A percentile compares a stretch with the other conserved stretches of the same genome.
phyloP scores from a whole-genome alignment of 2,888 invertebrate species.

The Achlya flavicornis region DNA sequence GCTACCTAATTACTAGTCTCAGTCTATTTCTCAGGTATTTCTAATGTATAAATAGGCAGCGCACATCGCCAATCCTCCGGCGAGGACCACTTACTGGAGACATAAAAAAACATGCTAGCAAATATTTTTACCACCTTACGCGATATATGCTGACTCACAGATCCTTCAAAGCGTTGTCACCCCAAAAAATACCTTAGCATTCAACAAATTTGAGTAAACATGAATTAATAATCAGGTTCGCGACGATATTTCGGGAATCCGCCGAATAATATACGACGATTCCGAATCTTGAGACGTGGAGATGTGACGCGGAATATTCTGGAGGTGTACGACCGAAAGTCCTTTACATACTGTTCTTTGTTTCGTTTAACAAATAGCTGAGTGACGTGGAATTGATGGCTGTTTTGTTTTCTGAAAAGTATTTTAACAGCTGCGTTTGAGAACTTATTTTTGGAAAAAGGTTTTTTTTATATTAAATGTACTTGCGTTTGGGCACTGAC shows the following conservation, averaged over 20 bases:
- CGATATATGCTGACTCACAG: too few relatives aligned
- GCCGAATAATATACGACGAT: background rate
- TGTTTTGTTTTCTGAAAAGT: background rate
- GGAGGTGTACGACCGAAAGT: background rate
- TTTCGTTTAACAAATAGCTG: background rate
- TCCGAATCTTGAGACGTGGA: background rate
- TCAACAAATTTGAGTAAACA: conserved; percentile 34
- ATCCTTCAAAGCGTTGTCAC: background rate
- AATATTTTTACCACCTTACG: too few relatives aligned
- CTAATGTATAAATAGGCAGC: too few relatives aligned
- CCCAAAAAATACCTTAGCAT: conserved; percentile 13
- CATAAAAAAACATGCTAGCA: too few relatives aligned
- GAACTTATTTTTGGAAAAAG: background rate
- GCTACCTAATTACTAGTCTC: too few relatives aligned
- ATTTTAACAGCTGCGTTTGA: conserved; percentile 1
- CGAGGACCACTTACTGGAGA: too few relatives aligned
- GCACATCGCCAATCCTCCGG: too few relatives aligned
- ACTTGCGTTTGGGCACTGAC: too few relatives aligned
- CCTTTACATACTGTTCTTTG: background rate
- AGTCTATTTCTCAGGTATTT: too few relatives aligned
- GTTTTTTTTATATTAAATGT: background rate
- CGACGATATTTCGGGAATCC: background rate
- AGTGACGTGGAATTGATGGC: background rate
- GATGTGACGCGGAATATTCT: background rate
- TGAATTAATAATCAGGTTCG: conserved; percentile 36